Evolutionary conservation across 2,797 vertebrate genomes (phyloP).

Genomic region (Phyllotis vaccarum): DNA sequence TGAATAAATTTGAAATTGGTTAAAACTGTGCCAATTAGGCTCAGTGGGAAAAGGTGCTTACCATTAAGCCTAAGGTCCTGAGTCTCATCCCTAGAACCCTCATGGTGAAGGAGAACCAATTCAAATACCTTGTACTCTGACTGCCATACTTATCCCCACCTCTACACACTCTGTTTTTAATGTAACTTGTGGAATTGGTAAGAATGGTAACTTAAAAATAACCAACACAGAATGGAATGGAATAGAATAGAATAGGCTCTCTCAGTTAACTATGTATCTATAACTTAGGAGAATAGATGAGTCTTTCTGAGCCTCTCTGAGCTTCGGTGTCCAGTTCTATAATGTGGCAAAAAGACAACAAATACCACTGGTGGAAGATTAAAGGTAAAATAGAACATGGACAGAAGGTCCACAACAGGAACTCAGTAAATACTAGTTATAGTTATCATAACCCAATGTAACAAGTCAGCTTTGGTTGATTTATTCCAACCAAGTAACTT

Average conservation of each 20-base stretch:
- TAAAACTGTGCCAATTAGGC: neutral
- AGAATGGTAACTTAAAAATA: conserved; percentile 2
- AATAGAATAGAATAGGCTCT: too few relatives aligned
- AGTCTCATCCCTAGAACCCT: neutral
- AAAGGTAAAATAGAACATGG: neutral
- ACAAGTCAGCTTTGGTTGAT: neutral
- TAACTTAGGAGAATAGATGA: neutral
- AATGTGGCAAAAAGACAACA: neutral
- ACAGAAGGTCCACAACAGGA: neutral
- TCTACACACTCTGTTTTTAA: neutral
- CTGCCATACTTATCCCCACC: too few relatives aligned
- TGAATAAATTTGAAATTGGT: neutral
- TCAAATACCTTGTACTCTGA: neutral
- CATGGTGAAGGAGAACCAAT: too few relatives aligned
- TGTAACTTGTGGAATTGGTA: neutral
- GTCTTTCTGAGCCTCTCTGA: neutral
- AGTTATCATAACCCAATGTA: neutral
- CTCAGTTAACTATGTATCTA: neutral
- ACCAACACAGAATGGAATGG: neutral
- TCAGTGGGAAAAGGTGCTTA: neutral
- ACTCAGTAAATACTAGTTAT: neutral
- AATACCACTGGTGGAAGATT: neutral
- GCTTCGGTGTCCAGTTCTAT: neutral
- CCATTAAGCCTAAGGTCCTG: neutral
- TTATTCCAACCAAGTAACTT: neutral